Evolutionary conservation across 2,888 invertebrate genomes (phyloP).

Genomic region (Lasioglossum malachurum): DNA sequence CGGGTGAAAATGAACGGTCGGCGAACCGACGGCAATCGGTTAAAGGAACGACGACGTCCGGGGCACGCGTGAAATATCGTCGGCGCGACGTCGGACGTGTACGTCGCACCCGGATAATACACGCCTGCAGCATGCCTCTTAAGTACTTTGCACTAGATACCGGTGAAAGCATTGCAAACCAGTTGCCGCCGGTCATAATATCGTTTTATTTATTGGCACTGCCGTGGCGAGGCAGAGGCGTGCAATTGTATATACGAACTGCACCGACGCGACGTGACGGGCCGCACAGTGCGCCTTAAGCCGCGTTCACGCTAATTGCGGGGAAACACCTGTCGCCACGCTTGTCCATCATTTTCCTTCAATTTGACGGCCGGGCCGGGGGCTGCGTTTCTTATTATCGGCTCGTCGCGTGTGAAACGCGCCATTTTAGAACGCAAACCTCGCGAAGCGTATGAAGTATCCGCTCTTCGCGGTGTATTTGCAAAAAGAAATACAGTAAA

Average conservation of each 20-base stretch:
- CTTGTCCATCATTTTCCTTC: background rate
- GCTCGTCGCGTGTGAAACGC: background rate
- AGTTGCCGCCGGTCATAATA: slow-evolving; percentile 47
- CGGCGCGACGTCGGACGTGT: slow-evolving; percentile 14
- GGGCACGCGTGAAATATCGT: slow-evolving; percentile 28
- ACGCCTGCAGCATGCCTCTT: slow-evolving; percentile 40
- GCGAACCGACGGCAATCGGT: background rate
- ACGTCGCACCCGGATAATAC: slow-evolving; percentile 51
- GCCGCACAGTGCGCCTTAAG: background rate
- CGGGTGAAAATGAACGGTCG: slow-evolving; percentile 2
- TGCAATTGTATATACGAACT: slow-evolving; percentile 1
- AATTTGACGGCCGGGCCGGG: background rate
- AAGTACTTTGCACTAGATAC: slow-evolving; percentile 44
- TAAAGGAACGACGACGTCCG: background rate
- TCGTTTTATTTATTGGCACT: slow-evolving; percentile 23
- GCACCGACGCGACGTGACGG: background rate
- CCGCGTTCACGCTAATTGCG: background rate
- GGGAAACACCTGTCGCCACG: background rate
- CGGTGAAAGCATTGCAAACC: slow-evolving; percentile 56
- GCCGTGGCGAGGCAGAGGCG: slow-evolving; percentile 3
- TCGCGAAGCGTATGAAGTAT: too few relatives aligned
- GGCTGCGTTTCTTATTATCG: background rate
- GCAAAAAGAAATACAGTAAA: too few relatives aligned
- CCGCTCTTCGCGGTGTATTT: too few relatives aligned
- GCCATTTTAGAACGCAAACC: too few relatives aligned